A percentile compares a stretch with the other conserved stretches of the same genome.
Conservation (phyloP, 2,888 invertebrate genomes). For the Dryobotodes eremita region DNA sequence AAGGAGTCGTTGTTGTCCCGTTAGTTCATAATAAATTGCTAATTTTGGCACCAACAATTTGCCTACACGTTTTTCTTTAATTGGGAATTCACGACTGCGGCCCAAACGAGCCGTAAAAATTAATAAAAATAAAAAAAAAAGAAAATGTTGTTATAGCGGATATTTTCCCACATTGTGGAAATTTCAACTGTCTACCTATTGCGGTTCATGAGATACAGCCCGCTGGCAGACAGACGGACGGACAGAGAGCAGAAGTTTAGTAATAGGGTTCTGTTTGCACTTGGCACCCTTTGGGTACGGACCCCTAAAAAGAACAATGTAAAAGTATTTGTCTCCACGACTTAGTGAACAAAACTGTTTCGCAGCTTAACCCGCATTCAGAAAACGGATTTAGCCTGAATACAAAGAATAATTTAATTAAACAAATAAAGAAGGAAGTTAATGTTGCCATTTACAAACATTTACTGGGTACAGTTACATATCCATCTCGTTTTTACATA, state of each 20-base stretch:
- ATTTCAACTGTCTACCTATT: no score
- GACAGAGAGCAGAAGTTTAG: no score
- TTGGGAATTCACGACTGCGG: slow-evolving; percentile 29
- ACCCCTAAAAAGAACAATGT: no score
- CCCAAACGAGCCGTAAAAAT: slow-evolving; percentile 26
- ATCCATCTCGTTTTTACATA: slow-evolving; percentile 63
- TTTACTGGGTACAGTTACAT: slow-evolving; percentile 37
- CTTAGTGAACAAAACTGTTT: not conserved
- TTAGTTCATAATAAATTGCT: slow-evolving; percentile 23
- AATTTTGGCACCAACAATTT: slow-evolving; percentile 15
- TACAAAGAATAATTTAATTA: slow-evolving; percentile 22
- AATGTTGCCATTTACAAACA: slow-evolving; percentile 19
- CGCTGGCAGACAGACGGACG: no score
- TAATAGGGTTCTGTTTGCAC: no score
- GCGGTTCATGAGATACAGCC: no score
- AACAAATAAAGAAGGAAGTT: slow-evolving; percentile 34
- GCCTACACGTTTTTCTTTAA: slow-evolving; percentile 25
- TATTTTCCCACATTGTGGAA: no score
- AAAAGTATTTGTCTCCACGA: no score
- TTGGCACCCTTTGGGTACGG: no score
- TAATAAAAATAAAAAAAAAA: not conserved
- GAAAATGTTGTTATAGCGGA: no score
- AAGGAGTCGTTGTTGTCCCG: not conserved
- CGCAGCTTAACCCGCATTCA: slow-evolving; percentile 29
- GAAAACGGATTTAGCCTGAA: slow-evolving; percentile 20